Base-by-base conservation (phyloP, 2,797 vertebrate species). In the Pseudocheirus occidentalis region DNA sequence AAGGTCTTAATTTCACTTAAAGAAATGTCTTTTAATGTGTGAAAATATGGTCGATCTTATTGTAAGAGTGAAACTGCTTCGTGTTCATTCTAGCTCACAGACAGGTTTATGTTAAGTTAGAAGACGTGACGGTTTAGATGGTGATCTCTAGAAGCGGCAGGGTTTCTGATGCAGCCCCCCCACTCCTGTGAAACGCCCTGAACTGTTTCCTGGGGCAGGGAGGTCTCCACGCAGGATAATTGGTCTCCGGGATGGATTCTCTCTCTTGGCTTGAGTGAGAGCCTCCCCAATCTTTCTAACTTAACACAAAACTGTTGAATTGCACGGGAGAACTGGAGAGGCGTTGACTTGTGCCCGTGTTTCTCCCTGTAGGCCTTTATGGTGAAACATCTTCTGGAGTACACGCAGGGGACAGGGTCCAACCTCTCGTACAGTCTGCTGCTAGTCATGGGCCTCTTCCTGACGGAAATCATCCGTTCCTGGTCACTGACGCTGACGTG, bases 401-500 rank as follows among this genome's bases (percentile, higher is more conserved):
- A 99, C 93, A 99, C 99, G 91, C 99, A 99, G 97, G 98, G 98
- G 98, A 98, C 98, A 96, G 98, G 99, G 66, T 98, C 99, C 31
- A 98, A 99, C 97, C 98, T 99, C 97, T 98, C 98, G 96, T 99
- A 99, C 96, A 99, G 99, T 98, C 98, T 99, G 98, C 98, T 99
- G 97, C 98, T 99, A 98, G 99, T 99, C 95, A 98, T 99, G 98
- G 99, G 99, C 95, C 99, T 99, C 96, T 98, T 99, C 96, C 97
- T 99, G 98, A 99, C 99, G 0, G 99, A 99, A 98, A 97, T 99
- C 59, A 98, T 99, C 92, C 99, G 99, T 81, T 99, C 99, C 96
- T 99, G 99, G 99, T 99, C 99, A 57, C 99, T 99, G 93, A 99
- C 99, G 0, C 98, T 99, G 96, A 99, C 99, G 90, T 99, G 99